Percentiles rank a stretch among this genome's conserved stretches.
Conservation (phyloP, 2,888 invertebrate species). For the Tinea semifulvella region DNA sequence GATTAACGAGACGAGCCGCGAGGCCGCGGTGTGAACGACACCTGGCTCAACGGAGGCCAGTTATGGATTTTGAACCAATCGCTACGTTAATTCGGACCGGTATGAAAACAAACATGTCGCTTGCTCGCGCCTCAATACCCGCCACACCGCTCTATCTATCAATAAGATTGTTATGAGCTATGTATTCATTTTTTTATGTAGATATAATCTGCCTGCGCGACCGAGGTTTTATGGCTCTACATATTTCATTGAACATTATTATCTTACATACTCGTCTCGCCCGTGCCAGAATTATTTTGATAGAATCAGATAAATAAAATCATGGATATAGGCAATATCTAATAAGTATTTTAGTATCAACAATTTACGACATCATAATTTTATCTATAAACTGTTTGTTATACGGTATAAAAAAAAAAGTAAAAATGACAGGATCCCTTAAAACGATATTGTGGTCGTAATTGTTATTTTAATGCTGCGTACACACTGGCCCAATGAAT, state of each 20-base stretch:
- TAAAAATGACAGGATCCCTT: too few relatives aligned
- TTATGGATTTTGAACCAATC: constrained; percentile 67
- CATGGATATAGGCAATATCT: too few relatives aligned
- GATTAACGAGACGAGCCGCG: constrained; percentile 66
- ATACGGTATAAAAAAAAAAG: too few relatives aligned
- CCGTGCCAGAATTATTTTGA: too few relatives aligned
- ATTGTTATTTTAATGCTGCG: too few relatives aligned
- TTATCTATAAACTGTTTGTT: too few relatives aligned
- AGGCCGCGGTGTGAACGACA: constrained; percentile 69
- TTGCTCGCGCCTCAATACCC: constrained; percentile 10
- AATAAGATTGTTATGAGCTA: constrained; percentile 38
- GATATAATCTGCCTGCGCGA: constrained; percentile 11
- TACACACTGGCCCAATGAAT: too few relatives aligned
- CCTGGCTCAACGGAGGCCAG: constrained; percentile 65
- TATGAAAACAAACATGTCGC: constrained; percentile 64
- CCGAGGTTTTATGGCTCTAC: background rate
- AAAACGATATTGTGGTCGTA: too few relatives aligned
- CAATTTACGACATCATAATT: too few relatives aligned
- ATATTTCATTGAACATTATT: constrained; percentile 3
- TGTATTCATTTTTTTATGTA: constrained; percentile 7
- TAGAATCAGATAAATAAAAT: too few relatives aligned
- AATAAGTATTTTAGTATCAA: too few relatives aligned
- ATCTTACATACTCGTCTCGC: too few relatives aligned
- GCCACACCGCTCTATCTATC: constrained; percentile 28
- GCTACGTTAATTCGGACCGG: constrained; percentile 65